Evolutionary conservation across 2,888 invertebrate genomes (phyloP), one percentile per base, ranked within the genome.

Genomic region (Cerastoderma edule): DNA sequence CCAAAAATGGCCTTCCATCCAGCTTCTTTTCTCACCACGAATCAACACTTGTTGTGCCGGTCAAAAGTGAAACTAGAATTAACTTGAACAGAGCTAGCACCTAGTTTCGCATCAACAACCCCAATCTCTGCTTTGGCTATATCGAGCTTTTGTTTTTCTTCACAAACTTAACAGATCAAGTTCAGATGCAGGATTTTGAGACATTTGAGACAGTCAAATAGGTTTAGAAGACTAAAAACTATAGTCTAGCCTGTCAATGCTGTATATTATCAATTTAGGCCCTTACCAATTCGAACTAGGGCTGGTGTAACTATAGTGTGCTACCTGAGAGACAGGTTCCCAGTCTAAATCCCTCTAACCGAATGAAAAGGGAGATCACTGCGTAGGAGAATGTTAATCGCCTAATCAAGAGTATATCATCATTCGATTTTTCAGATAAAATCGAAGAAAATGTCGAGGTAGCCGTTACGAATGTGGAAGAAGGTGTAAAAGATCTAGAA

Each of bases 401-500:
- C 39, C 16, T 39, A 39, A 39, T 10, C 10, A 16, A 8, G 16
- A 10, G 39, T 39, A 16, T 8, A 13, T 5, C 22, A 27, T 54
- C 8, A 54, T 22, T 22, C 30, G 1, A n/a, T 56, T 1, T 56
- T 56, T 10, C n/a, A 56, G 56, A 56, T 56, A 27, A 13, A 3
- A 28, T 56, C 19, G 60, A 60, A 19, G 24, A 24, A 27, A 24
- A 39, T 22, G 60, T 60, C 6, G 19, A 1, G 3, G 22, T 22
- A 10, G 60, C 60, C 1, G 2, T 10, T 39, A 22, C 22, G 10
- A 30, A 60, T 24, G 60, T 60, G 8, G 24, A 60, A 60, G 39
- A 60, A 39, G 60, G 39, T 22, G 60, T 60, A 10, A 60, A 60
- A 60, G 60, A 60, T 8, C 27, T 60, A 10, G 39, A 60, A 39